phyloP scores from a whole-genome alignment of 2,113 vertebrate genomes.

The Athene noctua region DNA sequence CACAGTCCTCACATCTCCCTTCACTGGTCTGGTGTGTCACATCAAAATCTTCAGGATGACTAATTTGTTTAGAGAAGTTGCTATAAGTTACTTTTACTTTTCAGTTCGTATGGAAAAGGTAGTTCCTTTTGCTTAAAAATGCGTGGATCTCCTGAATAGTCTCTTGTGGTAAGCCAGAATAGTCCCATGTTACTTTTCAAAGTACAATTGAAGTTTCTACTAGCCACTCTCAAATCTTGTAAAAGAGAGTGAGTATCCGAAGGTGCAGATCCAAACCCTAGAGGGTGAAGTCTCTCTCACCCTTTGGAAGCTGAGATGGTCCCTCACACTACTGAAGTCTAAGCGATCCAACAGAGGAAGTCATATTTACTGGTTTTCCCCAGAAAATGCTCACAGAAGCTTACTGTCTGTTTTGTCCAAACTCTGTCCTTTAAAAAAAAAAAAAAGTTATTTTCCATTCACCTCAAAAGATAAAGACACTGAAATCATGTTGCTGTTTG shows the following conservation, averaged over 20 bases:
- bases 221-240: background rate
- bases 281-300: background rate
- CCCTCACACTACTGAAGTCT: background rate
- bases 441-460: background rate
- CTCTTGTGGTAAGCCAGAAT: background rate
- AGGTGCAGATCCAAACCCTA: background rate
- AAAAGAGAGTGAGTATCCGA: background rate
- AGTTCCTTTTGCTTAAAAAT: background rate
- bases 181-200: background rate
- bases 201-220: background rate
- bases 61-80: background rate
- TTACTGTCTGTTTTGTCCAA: background rate
- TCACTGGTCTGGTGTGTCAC: rapidly evolving
- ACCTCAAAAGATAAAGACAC: background rate
- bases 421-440: background rate
- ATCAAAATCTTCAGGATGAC: background rate
- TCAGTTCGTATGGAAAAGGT: background rate
- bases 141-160: background rate
- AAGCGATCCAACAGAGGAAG: background rate
- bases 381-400: background rate
- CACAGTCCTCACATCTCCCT: background rate
- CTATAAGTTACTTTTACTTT: background rate
- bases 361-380: background rate
- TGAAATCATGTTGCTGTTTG: background rate
- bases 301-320: background rate